Evolutionary conservation across 2,888 invertebrate species (phyloP).

Genomic region (Campaea margaritaria): DNA sequence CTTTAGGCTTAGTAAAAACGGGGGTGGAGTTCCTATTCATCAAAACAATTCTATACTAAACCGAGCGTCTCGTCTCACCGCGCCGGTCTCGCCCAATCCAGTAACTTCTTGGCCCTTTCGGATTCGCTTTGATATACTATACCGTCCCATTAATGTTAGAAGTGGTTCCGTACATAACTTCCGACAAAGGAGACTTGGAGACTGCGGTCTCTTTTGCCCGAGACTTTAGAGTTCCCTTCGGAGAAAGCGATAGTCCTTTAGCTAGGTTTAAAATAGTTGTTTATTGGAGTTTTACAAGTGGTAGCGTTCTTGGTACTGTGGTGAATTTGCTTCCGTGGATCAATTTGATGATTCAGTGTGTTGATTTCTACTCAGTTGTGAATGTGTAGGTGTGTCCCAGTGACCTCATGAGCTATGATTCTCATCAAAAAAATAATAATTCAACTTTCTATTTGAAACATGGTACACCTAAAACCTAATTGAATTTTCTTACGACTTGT

Average conservation of each 20-base stretch:
- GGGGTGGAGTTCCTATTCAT: no score
- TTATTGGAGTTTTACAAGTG: no score
- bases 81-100: no score
- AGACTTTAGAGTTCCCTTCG: neutral
- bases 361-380: no score
- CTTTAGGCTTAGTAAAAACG: no score
- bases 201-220: conserved; percentile 28
- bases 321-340: no score
- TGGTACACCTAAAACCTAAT: neutral
- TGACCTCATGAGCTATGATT: no score
- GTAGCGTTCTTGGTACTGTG: no score
- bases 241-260: neutral
- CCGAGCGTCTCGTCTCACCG: neutral
- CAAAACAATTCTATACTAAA: neutral
- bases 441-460: no score
- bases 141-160: conserved; percentile 44
- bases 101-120: conserved; percentile 40
- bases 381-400: no score
- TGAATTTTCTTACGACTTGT: neutral
- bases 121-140: conserved; percentile 58
- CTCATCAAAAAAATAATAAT: no score
- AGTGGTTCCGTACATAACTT: conserved; percentile 44
- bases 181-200: conserved; percentile 38
- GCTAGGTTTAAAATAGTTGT: neutral
- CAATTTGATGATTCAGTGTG: no score